phyloP scores from a whole-genome alignment of 1,140 invertebrate species.

The Achatina immaculata region DNA sequence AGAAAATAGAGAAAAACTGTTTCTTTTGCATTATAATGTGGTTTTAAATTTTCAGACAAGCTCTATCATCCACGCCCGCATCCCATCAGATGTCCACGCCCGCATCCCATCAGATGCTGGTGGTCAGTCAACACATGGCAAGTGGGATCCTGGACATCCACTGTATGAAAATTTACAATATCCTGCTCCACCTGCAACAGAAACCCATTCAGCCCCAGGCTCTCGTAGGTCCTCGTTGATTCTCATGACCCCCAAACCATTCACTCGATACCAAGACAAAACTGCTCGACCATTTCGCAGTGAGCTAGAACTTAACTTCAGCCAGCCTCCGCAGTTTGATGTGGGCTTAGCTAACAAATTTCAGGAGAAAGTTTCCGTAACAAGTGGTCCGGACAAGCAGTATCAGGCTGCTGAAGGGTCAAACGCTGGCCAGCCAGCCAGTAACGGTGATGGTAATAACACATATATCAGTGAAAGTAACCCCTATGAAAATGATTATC shows the following conservation, averaged over 20 bases:
- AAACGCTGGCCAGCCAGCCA: not conserved
- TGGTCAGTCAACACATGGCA: not conserved
- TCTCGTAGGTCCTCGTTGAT: slow-evolving; percentile 44
- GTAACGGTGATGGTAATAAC: not conserved
- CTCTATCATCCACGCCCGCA: slow-evolving; percentile 44
- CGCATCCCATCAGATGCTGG: too few relatives aligned
- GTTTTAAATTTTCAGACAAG: slow-evolving; percentile 33
- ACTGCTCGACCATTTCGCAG: slow-evolving; percentile 44
- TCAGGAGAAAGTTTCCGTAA: not conserved
- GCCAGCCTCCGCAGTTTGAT: not conserved
- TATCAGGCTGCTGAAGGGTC: slow-evolving; percentile 23
- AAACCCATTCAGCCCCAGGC: slow-evolving; percentile 27
- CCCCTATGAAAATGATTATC: not conserved
- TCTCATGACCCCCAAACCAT: slow-evolving; percentile 57
- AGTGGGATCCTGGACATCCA: slow-evolving; percentile 37
- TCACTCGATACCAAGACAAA: slow-evolving; percentile 49
- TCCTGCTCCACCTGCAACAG: slow-evolving; percentile 26
- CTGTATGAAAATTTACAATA: slow-evolving; percentile 57
- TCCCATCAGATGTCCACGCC: slow-evolving; percentile 34
- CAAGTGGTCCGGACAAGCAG: not conserved
- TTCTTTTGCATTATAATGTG: too few relatives aligned
- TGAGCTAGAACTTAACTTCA: slow-evolving; percentile 46
- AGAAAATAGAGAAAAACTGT: too few relatives aligned
- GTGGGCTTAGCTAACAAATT: not conserved
- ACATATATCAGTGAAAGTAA: not conserved